Percentiles rank a stretch among this genome's conserved stretches.
Evolutionary conservation across 1,140 invertebrate species (phyloP).

Genomic region (Calliphora vicina): DNA sequence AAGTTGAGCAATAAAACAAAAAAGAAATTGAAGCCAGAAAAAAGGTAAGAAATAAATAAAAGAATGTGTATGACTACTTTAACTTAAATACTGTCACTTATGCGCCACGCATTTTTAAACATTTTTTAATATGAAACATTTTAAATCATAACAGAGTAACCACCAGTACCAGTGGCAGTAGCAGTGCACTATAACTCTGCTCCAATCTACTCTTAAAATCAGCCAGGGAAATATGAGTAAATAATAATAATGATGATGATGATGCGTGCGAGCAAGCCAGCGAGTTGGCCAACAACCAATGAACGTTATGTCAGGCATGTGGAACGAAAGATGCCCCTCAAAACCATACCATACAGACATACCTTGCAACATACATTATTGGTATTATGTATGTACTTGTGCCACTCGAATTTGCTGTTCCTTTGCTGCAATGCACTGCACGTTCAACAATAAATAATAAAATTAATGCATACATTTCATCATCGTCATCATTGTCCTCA

Average conservation of each 20-base stretch:
- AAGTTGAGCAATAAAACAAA: background rate
- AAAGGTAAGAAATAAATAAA: slow-evolving; percentile 5
- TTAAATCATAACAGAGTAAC: slow-evolving; percentile 25
- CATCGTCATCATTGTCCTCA: background rate
- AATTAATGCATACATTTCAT: slow-evolving; percentile 37
- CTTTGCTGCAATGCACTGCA: slow-evolving; percentile 38
- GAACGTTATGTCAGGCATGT: slow-evolving; percentile 19
- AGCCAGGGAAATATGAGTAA: background rate
- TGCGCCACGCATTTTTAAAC: slow-evolving; percentile 32
- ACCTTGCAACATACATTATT: background rate
- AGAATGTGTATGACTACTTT: slow-evolving; percentile 29
- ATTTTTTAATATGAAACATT: slow-evolving; percentile 28
- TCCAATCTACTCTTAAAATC: background rate
- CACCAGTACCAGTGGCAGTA: background rate
- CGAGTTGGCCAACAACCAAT: too few species aligned
- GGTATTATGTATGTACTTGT: too few species aligned
- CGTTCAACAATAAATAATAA: slow-evolving; percentile 43
- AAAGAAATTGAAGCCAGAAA: background rate
- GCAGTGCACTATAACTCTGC: background rate
- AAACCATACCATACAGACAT: background rate
- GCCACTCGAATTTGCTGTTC: too few species aligned
- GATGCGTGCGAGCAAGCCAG: background rate
- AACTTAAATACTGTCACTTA: slow-evolving; percentile 33
- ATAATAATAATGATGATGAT: background rate
- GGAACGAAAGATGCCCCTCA: slow-evolving; percentile 20